phyloP scores from a whole-genome alignment of 2,113 vertebrate species.

The Cyprinodon brontotheroides region DNA sequence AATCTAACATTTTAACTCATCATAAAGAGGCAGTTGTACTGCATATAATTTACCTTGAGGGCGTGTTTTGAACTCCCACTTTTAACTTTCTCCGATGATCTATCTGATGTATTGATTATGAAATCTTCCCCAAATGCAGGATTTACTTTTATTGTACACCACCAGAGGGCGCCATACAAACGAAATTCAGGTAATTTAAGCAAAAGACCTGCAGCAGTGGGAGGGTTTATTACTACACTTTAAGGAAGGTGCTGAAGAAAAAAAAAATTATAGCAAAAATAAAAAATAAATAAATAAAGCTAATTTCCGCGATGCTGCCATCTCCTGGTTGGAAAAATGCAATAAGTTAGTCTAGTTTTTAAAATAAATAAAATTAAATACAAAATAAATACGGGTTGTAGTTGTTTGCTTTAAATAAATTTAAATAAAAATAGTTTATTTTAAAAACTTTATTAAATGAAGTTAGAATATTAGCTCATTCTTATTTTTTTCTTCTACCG shows the following conservation, averaged over 20 bases:
- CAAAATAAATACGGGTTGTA: no score
- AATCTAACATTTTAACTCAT: background rate
- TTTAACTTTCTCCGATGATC: no score
- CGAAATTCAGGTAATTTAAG: background rate
- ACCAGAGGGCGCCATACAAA: background rate
- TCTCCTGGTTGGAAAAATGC: background rate
- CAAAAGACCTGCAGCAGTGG: background rate
- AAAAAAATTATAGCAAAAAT: background rate
- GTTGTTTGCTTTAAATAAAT: no score
- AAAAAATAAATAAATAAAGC: no score
- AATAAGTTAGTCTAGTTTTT: background rate
- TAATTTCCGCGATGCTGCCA: background rate
- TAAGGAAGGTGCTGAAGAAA: background rate
- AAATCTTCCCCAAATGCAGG: no score
- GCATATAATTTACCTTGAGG: background rate
- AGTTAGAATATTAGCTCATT: background rate
- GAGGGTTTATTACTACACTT: background rate
- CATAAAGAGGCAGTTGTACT: background rate
- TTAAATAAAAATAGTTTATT: background rate
- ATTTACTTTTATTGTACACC: background rate
- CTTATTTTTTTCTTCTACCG: background rate
- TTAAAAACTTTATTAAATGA: background rate
- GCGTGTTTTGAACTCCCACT: no score
- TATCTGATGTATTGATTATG: no score
- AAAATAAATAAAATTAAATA: no score